A percentile compares a stretch with the other conserved stretches of the same genome.
Conservation (phyloP, 2,888 invertebrate species). For the Rhamphomyia laevipes region DNA sequence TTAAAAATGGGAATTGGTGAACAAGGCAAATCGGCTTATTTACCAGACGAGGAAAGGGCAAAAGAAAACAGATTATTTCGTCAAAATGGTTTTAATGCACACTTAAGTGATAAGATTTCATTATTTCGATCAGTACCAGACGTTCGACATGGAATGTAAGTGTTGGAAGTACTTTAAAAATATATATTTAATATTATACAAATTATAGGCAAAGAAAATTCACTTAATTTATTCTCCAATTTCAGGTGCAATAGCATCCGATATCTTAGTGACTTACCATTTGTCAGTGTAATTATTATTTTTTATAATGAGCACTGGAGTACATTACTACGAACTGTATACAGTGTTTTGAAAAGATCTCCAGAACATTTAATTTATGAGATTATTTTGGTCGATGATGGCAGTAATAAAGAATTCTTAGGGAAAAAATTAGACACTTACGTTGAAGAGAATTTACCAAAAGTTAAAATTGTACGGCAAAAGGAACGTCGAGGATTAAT, state of each 20-base stretch:
- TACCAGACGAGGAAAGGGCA: slow-evolving; percentile 50
- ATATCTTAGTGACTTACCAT: slow-evolving; percentile 41
- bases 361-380: slow-evolving; percentile 76
- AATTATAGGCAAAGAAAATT: no score
- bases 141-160: slow-evolving; percentile 53
- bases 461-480: slow-evolving; percentile 67
- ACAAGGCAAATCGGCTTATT: slow-evolving; percentile 54
- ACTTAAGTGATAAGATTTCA: slow-evolving; percentile 82
- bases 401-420: slow-evolving; percentile 64
- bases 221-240: background rate
- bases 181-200: background rate
- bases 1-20: slow-evolving; percentile 59
- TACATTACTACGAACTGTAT: slow-evolving; percentile 67
- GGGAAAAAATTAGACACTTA: slow-evolving; percentile 64
- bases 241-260: slow-evolving; percentile 26
- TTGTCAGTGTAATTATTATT: slow-evolving; percentile 74
- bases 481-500: slow-evolving; percentile 70
- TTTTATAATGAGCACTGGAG: slow-evolving; percentile 89
- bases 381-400: slow-evolving; percentile 83
- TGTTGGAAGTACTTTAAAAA: background rate
- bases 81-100: slow-evolving; percentile 90
- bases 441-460: slow-evolving; percentile 55
- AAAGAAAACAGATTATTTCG: slow-evolving; percentile 53
- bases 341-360: slow-evolving; percentile 73
- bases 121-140: slow-evolving; percentile 75